Base-by-base conservation (phyloP, 2,888 invertebrate species). In the Drosophila gaucha region DNA sequence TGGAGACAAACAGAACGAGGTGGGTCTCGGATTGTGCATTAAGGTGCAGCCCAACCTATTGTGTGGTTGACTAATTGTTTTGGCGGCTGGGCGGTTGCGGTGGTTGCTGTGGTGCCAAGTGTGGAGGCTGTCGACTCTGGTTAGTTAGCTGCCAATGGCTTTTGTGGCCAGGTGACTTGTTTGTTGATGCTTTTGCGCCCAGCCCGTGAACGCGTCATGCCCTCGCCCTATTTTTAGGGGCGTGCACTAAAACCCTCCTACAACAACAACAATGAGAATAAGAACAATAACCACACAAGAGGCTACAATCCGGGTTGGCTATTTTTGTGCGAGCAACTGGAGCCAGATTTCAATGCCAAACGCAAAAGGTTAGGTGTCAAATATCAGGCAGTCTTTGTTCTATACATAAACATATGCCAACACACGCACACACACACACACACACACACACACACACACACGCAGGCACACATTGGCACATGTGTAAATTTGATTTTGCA, bases 351-450 rank as follows among this genome's bases (percentile, higher is more conserved):
- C 86, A 80, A 78, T 71, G 74, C 43, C 83, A 69, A 58, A 36
- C 54, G 57, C 43, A 47, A 78, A 80, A 78, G 80, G 80, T 80
- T 68, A 78, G 65, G 74, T 74, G 86, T 69, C 70, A 68, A 60
- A 58, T 54, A 31, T 30, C 33, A 52, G 14, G 41, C 52, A 30
- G 46, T 74, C 62, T 65, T 71, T 54, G 36, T 55, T 62, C 20
- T 39, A 44, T 24, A 31, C 38, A 58, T 22, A 51, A 38, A 44
- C 30, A 50, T 20, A 38, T 9, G 20, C 30, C 12, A 46, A 46
- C 35, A 44, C 20, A 33, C 24, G 20, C 6, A 22, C 62, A 26
- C 8, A 9, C 35, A 39, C 38, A 30, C 47, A 49, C 39, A 39
- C 30, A 18, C 9, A 6, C 31, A 51, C 36, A 31, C 18, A 50